A percentile compares a stretch with the other conserved stretches of the same genome.
phyloP scores from a whole-genome alignment of 2,113 vertebrate species.

The Tamias sibiricus region DNA sequence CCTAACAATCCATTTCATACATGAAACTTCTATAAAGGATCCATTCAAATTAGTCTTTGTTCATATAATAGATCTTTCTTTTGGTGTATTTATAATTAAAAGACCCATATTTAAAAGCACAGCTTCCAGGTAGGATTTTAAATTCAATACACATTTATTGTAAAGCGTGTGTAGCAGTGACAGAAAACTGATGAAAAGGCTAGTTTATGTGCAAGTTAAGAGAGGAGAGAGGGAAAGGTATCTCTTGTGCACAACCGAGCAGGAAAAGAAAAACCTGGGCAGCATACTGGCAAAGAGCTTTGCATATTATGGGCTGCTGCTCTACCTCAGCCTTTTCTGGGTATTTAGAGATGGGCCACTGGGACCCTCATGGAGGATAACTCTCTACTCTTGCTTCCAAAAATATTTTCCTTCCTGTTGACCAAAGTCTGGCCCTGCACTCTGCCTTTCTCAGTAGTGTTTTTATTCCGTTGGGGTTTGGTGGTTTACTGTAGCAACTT shows the following conservation, averaged over 20 bases:
- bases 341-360: background rate
- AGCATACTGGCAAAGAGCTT: background rate
- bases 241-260: background rate
- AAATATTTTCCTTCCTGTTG: background rate
- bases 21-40: background rate
- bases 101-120: background rate
- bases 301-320: background rate
- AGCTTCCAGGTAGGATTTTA: slow-evolving; percentile 18
- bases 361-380: background rate
- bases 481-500: slow-evolving; percentile 49
- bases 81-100: slow-evolving; percentile 15
- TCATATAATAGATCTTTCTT: background rate
- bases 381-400: background rate
- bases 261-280: background rate
- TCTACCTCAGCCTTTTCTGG: background rate
- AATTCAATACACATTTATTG: background rate
- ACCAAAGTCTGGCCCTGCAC: background rate
- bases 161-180: background rate
- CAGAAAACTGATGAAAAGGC: background rate
- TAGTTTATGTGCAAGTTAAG: background rate
- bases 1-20: background rate
- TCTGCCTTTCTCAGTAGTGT: background rate
- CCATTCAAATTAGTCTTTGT: background rate
- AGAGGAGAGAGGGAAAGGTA: background rate
- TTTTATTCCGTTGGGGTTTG: slow-evolving; percentile 7